A percentile compares a stretch with the other conserved stretches of the same genome.
phyloP scores from a whole-genome alignment of 2,888 invertebrate species.

The Sesia bembeciformis region DNA sequence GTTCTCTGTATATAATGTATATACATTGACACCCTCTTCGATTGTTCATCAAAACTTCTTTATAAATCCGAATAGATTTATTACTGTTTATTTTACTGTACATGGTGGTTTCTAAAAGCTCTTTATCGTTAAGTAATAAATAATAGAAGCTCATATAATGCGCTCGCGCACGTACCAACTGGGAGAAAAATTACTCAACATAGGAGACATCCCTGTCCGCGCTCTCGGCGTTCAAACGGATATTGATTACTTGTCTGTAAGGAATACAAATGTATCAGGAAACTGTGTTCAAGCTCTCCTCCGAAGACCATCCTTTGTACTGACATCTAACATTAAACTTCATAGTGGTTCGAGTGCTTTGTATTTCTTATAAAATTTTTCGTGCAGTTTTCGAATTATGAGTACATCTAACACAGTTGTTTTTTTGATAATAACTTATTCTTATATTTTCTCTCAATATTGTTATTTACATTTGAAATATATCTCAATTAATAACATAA shows the following conservation, averaged over 20 bases:
- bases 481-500: conserved; percentile 9
- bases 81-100: too few relatives aligned
- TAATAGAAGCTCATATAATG: conserved; percentile 8
- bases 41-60: too few relatives aligned
- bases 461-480: too few relatives aligned
- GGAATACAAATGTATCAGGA: conserved; percentile 70
- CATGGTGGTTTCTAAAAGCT: too few relatives aligned
- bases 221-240: conserved; percentile 47
- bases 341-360: conserved; percentile 33
- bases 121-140: too few relatives aligned
- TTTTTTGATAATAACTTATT: too few relatives aligned
- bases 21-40: too few relatives aligned
- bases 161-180: conserved; percentile 19
- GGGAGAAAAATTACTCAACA: conserved; percentile 40
- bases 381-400: neutral
- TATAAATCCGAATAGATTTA: too few relatives aligned
- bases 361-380: conserved; percentile 9
- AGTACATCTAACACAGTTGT: neutral
- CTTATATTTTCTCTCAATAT: too few relatives aligned
- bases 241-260: conserved; percentile 70
- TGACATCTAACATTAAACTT: conserved; percentile 62
- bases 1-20: too few relatives aligned
- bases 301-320: conserved; percentile 48
- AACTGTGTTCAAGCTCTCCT: conserved; percentile 43
- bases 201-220: conserved; percentile 43